Conservation (phyloP, 2,113 vertebrate genomes). For the Apteryx owenii region DNA sequence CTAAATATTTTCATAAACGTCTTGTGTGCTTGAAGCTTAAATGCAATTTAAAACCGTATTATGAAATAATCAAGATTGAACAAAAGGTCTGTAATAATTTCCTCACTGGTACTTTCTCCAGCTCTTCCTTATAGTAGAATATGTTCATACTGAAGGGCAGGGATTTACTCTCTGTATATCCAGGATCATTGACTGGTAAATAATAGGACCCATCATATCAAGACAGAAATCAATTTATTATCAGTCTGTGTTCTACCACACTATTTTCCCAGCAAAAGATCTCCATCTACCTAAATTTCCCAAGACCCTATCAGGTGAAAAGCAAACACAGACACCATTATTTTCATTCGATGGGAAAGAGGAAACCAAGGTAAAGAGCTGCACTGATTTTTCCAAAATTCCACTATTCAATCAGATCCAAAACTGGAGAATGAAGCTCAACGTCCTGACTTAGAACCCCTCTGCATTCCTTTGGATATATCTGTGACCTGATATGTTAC, state of each 20-base stretch:
- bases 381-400: neutral
- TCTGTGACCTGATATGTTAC: accelerated
- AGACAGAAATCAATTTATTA: neutral
- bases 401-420: neutral
- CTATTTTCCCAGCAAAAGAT: neutral
- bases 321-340: neutral
- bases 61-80: neutral
- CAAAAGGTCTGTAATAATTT: slow-evolving; percentile 2
- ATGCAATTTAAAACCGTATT: slow-evolving; percentile 17
- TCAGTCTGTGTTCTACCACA: neutral
- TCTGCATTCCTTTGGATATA: accelerated
- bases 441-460: neutral
- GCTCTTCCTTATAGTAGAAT: neutral
- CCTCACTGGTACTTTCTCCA: neutral
- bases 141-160: neutral
- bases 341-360: neutral
- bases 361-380: neutral
- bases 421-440: neutral
- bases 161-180: neutral
- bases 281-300: neutral
- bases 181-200: neutral
- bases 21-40: neutral
- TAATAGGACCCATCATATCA: neutral
- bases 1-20: slow-evolving; percentile 13
- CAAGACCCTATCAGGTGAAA: neutral